Percentiles rank a stretch among this genome's conserved stretches.
Evolutionary conservation across 2,797 vertebrate species (phyloP).

Genomic region (Bufotes viridis): DNA sequence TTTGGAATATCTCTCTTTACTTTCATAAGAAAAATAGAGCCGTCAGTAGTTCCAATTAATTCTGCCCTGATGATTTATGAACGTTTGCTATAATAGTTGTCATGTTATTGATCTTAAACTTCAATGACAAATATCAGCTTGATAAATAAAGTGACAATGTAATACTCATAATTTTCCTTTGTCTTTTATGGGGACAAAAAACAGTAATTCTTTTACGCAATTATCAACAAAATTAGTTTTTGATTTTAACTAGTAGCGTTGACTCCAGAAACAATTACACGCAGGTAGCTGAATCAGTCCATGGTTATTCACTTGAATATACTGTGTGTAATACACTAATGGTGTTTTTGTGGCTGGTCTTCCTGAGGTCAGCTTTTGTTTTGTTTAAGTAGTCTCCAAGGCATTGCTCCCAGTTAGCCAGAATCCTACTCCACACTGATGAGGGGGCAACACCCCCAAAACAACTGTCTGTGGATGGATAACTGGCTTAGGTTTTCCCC

Average conservation of each 20-base stretch:
- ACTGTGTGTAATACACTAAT: background rate
- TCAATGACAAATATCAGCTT: slow-evolving; percentile 47
- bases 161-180: slow-evolving; percentile 16
- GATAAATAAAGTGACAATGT: slow-evolving; percentile 20
- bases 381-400: too few species aligned
- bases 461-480: too few species aligned
- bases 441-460: too few species aligned
- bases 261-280: background rate
- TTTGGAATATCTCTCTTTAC: background rate
- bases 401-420: too few species aligned
- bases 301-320: background rate
- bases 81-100: slow-evolving; percentile 31
- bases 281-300: background rate
- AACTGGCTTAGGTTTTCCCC: too few species aligned
- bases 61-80: slow-evolving; percentile 36
- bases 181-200: background rate
- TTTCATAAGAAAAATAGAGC: slow-evolving; percentile 40
- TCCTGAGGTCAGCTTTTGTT: too few species aligned
- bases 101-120: slow-evolving; percentile 47
- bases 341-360: too few species aligned
- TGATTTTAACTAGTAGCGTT: background rate
- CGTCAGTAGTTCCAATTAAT: slow-evolving; percentile 34
- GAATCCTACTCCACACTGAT: too few species aligned
- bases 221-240: background rate
- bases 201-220: slow-evolving; percentile 3